Percentiles rank a stretch among this genome's conserved stretches.
Evolutionary conservation across 92 coral and sea anemone genomes (phyloP).

Genomic region (Actinostola sp.): DNA sequence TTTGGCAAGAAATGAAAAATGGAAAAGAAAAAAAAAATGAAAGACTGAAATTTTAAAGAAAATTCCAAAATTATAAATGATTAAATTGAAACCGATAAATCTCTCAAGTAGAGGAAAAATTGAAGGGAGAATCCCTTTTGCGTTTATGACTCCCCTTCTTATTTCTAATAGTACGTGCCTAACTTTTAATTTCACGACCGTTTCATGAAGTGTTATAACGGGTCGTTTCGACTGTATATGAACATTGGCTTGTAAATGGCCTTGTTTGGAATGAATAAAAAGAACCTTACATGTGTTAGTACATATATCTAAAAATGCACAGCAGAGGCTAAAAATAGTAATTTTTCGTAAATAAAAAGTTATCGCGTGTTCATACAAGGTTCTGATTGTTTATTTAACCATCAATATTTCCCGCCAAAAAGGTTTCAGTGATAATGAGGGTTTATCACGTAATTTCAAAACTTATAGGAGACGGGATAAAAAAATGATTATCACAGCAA

Average conservation of each 20-base stretch:
- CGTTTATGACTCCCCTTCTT: not conserved
- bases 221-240: conserved; percentile 27
- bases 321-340: conserved; percentile 10
- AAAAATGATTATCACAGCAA: no score
- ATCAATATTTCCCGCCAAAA: no score
- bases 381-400: not conserved
- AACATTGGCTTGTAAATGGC: conserved; percentile 34
- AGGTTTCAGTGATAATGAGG: not conserved
- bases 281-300: conserved; percentile 10
- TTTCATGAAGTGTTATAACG: conserved; percentile 1
- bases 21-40: not conserved
- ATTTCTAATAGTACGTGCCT: conserved; percentile 1
- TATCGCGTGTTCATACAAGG: conserved; percentile 24
- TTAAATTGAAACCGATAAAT: not conserved
- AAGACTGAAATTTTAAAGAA: no score
- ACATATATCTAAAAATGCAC: conserved; percentile 1
- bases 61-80: not conserved
- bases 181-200: conserved; percentile 10
- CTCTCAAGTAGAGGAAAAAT: not conserved
- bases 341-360: conserved; percentile 35
- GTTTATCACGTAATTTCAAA: not conserved
- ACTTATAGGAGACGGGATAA: no score
- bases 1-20: not conserved
- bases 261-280: conserved; percentile 25
- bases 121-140: not conserved